These are phyloP conservation scores for Cydia pomonella DNA, from an alignment of 1,140 invertebrate species.

Conservation along the genomic window DNA sequence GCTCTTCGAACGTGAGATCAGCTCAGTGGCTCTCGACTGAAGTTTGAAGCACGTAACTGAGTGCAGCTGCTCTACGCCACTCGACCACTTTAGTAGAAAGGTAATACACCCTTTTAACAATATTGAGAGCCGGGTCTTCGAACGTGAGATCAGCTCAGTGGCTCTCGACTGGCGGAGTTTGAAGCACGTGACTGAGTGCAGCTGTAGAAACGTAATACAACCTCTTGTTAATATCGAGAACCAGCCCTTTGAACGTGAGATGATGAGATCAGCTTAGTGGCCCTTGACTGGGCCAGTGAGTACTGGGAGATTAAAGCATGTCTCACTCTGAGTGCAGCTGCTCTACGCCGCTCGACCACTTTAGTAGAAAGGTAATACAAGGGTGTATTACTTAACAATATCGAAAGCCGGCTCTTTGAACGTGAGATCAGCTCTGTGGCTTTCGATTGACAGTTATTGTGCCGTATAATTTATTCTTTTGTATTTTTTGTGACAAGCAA, in stretches of 20 bases:
- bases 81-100: slow-evolving; percentile 96
- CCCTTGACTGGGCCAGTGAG: slow-evolving; percentile 97
- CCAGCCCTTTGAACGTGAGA: slow-evolving; percentile 83
- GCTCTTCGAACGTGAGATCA: slow-evolving; percentile 86
- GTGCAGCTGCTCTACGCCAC: slow-evolving; percentile 93
- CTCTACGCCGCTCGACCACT: slow-evolving; percentile 94
- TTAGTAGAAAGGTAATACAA: slow-evolving; percentile 91
- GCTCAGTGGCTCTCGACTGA: slow-evolving; percentile 94
- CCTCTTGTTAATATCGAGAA: not conserved
- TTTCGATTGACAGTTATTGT: slow-evolving; percentile 93
- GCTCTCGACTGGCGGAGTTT: slow-evolving; percentile 96
- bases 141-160: slow-evolving; percentile 90
- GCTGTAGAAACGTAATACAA: slow-evolving; percentile 90
- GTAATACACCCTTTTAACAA: slow-evolving; percentile 72
- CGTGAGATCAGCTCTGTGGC: slow-evolving; percentile 92
- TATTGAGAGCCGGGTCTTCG: slow-evolving; percentile 65
- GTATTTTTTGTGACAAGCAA: too few relatives aligned
- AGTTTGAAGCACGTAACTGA: slow-evolving; percentile 91
- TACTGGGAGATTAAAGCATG: slow-evolving; percentile 91
- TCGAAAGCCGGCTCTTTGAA: slow-evolving; percentile 82
- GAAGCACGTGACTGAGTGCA: slow-evolving; percentile 92
- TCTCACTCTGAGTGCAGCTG: slow-evolving; percentile 95
- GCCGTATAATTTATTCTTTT: too few relatives aligned
- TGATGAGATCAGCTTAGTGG: slow-evolving; percentile 93
- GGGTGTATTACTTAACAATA: too few relatives aligned